Evolutionary conservation across 2,888 invertebrate genomes (phyloP).

Genomic region (Drosophila kokeensis): DNA sequence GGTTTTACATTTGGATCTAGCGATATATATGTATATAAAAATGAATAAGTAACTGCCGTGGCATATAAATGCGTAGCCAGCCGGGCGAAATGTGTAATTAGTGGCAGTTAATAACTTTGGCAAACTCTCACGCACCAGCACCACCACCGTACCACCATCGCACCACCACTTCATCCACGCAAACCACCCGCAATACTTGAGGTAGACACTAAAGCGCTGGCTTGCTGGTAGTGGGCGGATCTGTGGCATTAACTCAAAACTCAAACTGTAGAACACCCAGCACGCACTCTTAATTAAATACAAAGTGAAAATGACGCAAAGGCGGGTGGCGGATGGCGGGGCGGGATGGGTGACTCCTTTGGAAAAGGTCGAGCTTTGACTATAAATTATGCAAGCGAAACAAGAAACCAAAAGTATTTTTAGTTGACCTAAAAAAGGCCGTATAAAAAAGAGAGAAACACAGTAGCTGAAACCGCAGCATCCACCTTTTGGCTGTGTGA

Average conservation of each 20-base stretch:
- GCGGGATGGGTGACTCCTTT: neutral
- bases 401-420: slow-evolving; percentile 57
- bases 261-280: slow-evolving; percentile 30
- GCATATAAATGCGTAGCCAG: slow-evolving; percentile 69
- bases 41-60: slow-evolving; percentile 55
- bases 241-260: slow-evolving; percentile 45
- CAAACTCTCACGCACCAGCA: slow-evolving; percentile 57
- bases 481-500: slow-evolving; percentile 35
- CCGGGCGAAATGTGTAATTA: slow-evolving; percentile 67
- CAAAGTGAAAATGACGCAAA: slow-evolving; percentile 53
- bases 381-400: slow-evolving; percentile 60
- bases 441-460: slow-evolving; percentile 11
- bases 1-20: slow-evolving; percentile 32
- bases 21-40: slow-evolving; percentile 30
- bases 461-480: slow-evolving; percentile 29
- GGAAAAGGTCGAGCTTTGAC: slow-evolving; percentile 33
- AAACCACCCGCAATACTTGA: neutral
- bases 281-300: slow-evolving; percentile 70
- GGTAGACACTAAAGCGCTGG: slow-evolving; percentile 20
- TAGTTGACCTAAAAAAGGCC: slow-evolving; percentile 53
- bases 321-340: neutral
- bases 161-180: neutral
- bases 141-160: neutral
- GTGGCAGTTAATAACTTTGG: slow-evolving; percentile 73
- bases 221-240: slow-evolving; percentile 23